Evolutionary conservation across 2,888 invertebrate species (phyloP).

Genomic region (Acrobasis suavella): DNA sequence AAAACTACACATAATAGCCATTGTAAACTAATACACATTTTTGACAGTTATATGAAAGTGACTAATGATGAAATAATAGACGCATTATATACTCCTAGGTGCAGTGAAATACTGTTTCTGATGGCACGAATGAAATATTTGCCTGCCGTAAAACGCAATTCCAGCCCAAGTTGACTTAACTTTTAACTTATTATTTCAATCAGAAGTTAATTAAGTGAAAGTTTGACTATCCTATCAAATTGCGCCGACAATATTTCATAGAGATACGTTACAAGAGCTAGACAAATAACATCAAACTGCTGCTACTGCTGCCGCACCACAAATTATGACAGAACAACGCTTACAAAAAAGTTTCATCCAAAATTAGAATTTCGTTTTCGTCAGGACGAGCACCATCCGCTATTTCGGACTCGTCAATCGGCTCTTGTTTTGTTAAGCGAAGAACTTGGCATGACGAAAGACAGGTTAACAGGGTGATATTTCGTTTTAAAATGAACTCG

Average conservation of each 20-base stretch:
- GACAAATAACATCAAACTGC: background rate
- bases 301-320: slow-evolving; percentile 29
- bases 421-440: slow-evolving; percentile 50
- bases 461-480: slow-evolving; percentile 44
- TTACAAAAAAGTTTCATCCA: slow-evolving; percentile 41
- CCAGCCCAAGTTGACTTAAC: too few relatives aligned
- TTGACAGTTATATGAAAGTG: too few relatives aligned
- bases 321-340: slow-evolving; percentile 41
- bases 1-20: too few relatives aligned
- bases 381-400: slow-evolving; percentile 43
- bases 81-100: too few relatives aligned
- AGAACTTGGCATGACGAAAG: slow-evolving; percentile 44
- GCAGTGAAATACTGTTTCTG: too few relatives aligned
- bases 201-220: too few relatives aligned
- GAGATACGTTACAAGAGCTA: background rate
- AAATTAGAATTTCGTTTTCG: slow-evolving; percentile 65
- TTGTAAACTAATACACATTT: too few relatives aligned
- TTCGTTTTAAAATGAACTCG: slow-evolving; percentile 32
- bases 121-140: too few relatives aligned
- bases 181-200: too few relatives aligned
- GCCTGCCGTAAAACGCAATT: too few relatives aligned
- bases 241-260: background rate
- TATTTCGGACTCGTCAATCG: slow-evolving; percentile 72
- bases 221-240: too few relatives aligned
- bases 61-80: too few relatives aligned